Conservation (phyloP, 2,113 vertebrate species). For the Psettodes erumei region DNA sequence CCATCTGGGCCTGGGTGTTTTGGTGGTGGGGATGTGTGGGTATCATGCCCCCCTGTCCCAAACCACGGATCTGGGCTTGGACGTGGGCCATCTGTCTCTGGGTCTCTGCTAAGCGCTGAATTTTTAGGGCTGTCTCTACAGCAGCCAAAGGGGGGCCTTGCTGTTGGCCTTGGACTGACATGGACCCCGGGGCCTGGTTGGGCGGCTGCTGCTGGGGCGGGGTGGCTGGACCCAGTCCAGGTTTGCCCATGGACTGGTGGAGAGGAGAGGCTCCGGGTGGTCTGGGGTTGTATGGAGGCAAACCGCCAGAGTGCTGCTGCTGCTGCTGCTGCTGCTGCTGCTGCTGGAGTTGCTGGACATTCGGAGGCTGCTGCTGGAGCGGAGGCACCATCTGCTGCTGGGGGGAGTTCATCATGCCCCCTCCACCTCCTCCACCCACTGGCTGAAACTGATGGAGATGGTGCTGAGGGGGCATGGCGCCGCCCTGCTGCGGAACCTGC, state of each 20-base stretch:
- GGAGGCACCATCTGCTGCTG: slow-evolving; percentile 82
- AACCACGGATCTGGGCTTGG: slow-evolving; percentile 86
- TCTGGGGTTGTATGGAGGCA: slow-evolving; percentile 87
- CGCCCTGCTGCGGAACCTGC: slow-evolving; percentile 78
- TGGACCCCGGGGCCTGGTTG: slow-evolving; percentile 71
- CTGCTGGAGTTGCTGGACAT: slow-evolving; percentile 76
- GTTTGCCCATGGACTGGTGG: slow-evolving; percentile 91
- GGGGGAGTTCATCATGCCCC: slow-evolving; percentile 79
- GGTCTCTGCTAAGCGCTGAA: slow-evolving; percentile 94
- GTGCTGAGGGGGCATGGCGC: slow-evolving; percentile 71
- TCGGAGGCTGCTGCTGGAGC: slow-evolving; percentile 88
- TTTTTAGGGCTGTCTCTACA: slow-evolving; percentile 96
- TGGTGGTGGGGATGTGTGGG: slow-evolving; percentile 87
- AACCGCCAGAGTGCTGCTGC: slow-evolving; percentile 73
- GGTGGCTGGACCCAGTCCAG: slow-evolving; percentile 89
- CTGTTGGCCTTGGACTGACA: slow-evolving; percentile 72
- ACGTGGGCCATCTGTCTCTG: slow-evolving; percentile 91
- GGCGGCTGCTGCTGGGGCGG: slow-evolving; percentile 86
- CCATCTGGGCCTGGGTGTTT: slow-evolving; percentile 87
- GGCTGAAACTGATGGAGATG: slow-evolving; percentile 79
- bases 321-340: slow-evolving; percentile 79
- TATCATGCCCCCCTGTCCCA: slow-evolving; percentile 82
- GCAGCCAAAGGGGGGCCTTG: slow-evolving; percentile 92
- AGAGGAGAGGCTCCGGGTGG: slow-evolving; percentile 88
- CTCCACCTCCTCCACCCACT: slow-evolving; percentile 64